Conservation (phyloP, 2,797 vertebrate genomes). For the Acridotheres tristis region DNA sequence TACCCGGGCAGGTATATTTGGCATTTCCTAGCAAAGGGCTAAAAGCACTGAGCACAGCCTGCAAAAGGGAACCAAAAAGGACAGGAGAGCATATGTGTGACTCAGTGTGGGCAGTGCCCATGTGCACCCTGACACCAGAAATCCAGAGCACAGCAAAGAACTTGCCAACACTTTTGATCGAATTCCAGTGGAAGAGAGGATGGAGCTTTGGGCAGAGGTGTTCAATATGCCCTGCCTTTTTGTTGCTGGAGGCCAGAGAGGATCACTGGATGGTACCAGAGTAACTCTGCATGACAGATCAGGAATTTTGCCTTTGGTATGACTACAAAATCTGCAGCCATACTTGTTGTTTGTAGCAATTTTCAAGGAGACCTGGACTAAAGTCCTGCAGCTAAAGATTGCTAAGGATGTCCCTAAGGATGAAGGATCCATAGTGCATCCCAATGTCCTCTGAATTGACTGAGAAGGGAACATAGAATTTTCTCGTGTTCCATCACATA, state of each 20-base stretch:
- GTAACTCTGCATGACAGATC: background rate
- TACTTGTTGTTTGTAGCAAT: too few relatives aligned
- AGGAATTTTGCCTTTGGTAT: background rate
- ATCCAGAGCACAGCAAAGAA: background rate
- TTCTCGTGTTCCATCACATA: too few relatives aligned
- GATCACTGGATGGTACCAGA: fast-evolving
- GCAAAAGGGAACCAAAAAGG: background rate
- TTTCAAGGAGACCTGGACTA: too few relatives aligned
- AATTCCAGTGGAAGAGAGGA: background rate
- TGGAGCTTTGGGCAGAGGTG: background rate
- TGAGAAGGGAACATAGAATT: too few relatives aligned
- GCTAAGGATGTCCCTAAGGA: too few relatives aligned
- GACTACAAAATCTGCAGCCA: too few relatives aligned
- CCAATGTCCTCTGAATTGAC: too few relatives aligned
- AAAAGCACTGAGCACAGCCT: background rate
- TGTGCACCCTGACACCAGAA: background rate
- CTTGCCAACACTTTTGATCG: background rate
- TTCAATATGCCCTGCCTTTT: fast-evolving
- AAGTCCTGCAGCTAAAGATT: too few relatives aligned
- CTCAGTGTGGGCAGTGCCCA: background rate
- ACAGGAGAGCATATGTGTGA: background rate
- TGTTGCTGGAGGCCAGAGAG: background rate
- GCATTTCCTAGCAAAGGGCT: background rate
- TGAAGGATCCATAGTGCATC: too few relatives aligned
- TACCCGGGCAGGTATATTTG: fast-evolving